Conservation (phyloP, 2,113 vertebrate species). For the Callospermophilus lateralis region DNA sequence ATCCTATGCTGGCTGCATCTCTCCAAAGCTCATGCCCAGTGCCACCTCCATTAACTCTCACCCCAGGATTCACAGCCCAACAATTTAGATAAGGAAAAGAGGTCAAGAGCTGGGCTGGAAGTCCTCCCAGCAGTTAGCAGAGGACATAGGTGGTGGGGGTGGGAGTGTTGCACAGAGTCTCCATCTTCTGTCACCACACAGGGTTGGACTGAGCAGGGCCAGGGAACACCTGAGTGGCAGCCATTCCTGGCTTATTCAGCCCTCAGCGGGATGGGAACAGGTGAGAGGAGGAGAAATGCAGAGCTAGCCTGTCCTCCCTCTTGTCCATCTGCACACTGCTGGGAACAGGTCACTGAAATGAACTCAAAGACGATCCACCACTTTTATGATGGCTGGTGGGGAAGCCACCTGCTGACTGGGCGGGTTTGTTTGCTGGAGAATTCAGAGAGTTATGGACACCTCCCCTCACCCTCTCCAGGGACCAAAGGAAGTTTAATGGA, state of each 20-base stretch:
- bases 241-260: too few species aligned
- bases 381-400: neutral
- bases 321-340: rapidly evolving
- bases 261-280: neutral
- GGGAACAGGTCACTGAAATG: too few species aligned
- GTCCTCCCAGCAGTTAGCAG: neutral
- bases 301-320: neutral
- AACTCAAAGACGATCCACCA: neutral
- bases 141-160: too few species aligned
- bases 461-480: neutral
- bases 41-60: neutral
- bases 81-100: neutral
- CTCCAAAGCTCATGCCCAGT: neutral
- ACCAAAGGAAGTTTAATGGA: neutral
- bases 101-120: neutral
- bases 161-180: neutral
- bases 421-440: neutral
- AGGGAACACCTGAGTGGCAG: neutral
- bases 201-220: neutral
- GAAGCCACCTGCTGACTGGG: neutral
- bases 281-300: neutral
- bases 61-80: neutral
- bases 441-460: rapidly evolving
- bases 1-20: too few species aligned
- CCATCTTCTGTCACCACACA: neutral